Evolutionary conservation across 2,888 invertebrate genomes (phyloP).

Genomic region (Standfussiana lucernea): DNA sequence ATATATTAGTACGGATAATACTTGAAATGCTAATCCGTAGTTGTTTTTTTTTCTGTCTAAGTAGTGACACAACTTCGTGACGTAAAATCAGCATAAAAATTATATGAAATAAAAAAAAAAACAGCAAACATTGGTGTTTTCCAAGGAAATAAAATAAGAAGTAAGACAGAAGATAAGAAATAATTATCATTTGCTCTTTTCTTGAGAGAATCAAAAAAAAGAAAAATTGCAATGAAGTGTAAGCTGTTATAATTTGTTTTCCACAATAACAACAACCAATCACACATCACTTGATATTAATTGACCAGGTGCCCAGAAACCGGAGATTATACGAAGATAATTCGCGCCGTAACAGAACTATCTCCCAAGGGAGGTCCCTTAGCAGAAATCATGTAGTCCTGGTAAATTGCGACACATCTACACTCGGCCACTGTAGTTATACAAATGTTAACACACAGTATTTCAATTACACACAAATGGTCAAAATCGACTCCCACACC

Average conservation of each 20-base stretch:
- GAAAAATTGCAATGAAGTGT: not conserved
- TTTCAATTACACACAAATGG: not conserved
- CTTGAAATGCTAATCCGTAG: too few relatives aligned
- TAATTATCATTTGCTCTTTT: not conserved
- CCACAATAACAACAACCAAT: not conserved
- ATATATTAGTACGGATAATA: too few relatives aligned
- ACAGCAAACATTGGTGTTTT: not conserved
- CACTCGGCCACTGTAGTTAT: not conserved
- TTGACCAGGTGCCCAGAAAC: not conserved
- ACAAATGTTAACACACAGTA: not conserved
- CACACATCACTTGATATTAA: constrained; percentile 1
- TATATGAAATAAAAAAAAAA: not conserved
- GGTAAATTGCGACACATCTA: constrained; percentile 32
- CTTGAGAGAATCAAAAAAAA: not conserved
- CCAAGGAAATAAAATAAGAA: not conserved
- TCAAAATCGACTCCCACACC: not conserved
- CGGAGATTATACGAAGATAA: constrained; percentile 17
- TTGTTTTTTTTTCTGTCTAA: too few relatives aligned
- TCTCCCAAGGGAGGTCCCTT: constrained; percentile 31
- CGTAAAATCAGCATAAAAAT: too few relatives aligned
- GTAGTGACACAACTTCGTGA: too few relatives aligned
- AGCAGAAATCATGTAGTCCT: constrained; percentile 29
- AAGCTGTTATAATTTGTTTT: not conserved
- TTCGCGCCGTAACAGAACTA: constrained; percentile 12
- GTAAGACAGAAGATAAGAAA: not conserved